phyloP scores from a whole-genome alignment of 2,888 invertebrate species.

The Agrypnus murinus region DNA sequence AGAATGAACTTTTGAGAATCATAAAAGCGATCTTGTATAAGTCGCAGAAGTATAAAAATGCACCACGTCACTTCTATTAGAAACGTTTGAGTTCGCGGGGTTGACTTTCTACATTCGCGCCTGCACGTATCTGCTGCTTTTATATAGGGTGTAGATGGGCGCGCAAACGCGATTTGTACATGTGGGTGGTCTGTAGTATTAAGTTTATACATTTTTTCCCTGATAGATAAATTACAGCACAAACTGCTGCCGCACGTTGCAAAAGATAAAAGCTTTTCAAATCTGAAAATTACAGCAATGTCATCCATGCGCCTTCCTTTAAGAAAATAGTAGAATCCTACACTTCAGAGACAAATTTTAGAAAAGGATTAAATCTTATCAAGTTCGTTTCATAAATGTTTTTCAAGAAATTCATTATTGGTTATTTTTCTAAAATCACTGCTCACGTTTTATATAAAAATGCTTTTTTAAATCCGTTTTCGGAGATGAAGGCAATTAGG shows the following conservation, averaged over 20 bases:
- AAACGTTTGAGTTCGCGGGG: slow-evolving; percentile 52
- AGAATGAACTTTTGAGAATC: slow-evolving; percentile 29
- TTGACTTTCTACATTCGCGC: slow-evolving; percentile 51
- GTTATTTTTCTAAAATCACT: too few species aligned
- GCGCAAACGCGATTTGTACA: slow-evolving; percentile 52
- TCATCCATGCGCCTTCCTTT: too few species aligned
- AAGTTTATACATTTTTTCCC: slow-evolving; percentile 41
- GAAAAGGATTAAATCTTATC: too few species aligned
- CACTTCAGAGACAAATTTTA: too few species aligned
- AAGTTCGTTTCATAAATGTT: too few species aligned
- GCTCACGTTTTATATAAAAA: too few species aligned
- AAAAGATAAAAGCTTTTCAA: not conserved
- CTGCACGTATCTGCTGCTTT: slow-evolving; percentile 53
- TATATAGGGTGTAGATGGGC: slow-evolving; percentile 56
- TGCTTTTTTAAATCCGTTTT: too few species aligned
- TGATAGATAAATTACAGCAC: slow-evolving; percentile 31
- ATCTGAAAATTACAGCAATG: too few species aligned
- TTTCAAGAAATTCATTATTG: too few species aligned
- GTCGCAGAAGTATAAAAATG: slow-evolving; percentile 18
- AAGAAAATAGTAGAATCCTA: too few species aligned
- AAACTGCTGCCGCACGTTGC: slow-evolving; percentile 6
- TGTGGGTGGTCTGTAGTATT: slow-evolving; percentile 58
- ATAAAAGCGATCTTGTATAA: slow-evolving; percentile 33
- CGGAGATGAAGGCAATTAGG: too few species aligned
- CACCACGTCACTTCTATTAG: slow-evolving; percentile 34